These are phyloP conservation scores for Steinernema feltiae DNA, from an alignment of 1,140 invertebrate species.

Conservation along the genomic window DNA sequence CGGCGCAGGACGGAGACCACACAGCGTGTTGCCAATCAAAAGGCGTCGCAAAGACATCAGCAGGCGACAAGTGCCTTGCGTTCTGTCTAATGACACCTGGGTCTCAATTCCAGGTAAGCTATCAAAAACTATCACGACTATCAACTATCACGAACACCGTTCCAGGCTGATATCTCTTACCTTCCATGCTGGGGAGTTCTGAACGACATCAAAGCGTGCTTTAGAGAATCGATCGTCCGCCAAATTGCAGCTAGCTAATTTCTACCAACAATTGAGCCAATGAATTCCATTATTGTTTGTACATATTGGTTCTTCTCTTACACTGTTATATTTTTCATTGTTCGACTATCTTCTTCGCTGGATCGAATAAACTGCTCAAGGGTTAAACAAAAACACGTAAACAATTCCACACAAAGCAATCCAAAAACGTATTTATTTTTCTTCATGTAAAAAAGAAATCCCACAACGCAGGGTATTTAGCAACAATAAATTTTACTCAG, in stretches of 20 bases:
- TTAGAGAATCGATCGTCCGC: slow-evolving; percentile 47
- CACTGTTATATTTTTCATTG: neutral
- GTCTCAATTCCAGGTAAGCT: slow-evolving; percentile 46
- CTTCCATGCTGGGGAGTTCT: slow-evolving; percentile 50
- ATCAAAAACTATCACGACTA: neutral
- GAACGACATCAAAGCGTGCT: slow-evolving; percentile 50
- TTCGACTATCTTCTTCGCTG: neutral
- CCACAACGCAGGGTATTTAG: neutral
- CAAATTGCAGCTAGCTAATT: neutral
- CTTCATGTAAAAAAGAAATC: slow-evolving; percentile 21
- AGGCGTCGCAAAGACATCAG: slow-evolving; percentile 33
- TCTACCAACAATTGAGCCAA: neutral
- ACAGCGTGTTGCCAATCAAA: slow-evolving; percentile 27
- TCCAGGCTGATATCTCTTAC: slow-evolving; percentile 40
- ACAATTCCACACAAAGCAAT: slow-evolving; percentile 20
- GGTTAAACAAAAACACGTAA: slow-evolving; percentile 16
- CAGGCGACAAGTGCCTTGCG: slow-evolving; percentile 48
- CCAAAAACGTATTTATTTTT: slow-evolving; percentile 16
- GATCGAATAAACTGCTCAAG: slow-evolving; percentile 16
- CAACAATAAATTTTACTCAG: slow-evolving; percentile 20
- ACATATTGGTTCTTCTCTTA: slow-evolving; percentile 6
- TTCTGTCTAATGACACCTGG: slow-evolving; percentile 53
- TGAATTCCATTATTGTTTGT: neutral
- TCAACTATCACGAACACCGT: neutral
- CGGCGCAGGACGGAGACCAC: slow-evolving; percentile 50